A percentile compares a stretch with the other conserved stretches of the same genome.
phyloP scores from a whole-genome alignment of 2,113 vertebrate genomes.

The Petrocephalus microphthalmus region DNA sequence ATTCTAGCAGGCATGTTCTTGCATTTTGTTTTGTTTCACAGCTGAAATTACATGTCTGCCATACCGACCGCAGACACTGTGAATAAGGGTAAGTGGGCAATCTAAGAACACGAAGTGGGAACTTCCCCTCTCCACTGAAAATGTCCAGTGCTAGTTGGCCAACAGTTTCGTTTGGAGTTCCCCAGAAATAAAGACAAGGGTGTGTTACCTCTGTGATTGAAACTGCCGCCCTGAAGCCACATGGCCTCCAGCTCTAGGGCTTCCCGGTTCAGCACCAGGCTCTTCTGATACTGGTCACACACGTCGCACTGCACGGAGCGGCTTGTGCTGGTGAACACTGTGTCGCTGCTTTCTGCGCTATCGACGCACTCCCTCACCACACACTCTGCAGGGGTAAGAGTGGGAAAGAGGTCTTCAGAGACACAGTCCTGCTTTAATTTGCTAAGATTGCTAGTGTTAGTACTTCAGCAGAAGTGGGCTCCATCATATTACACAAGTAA shows the following conservation, averaged over 20 bases:
- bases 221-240: conserved; percentile 33
- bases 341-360: too few species aligned
- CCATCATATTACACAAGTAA: not conserved
- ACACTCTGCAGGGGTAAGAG: conserved; percentile 23
- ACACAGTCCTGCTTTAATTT: not conserved
- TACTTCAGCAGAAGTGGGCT: not conserved
- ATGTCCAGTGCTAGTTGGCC: not conserved
- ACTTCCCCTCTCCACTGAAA: not conserved
- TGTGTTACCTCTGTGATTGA: conserved; percentile 34
- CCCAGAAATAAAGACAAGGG: not conserved
- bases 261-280: not conserved
- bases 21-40: not conserved
- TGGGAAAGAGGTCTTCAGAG: not conserved
- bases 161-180: not conserved
- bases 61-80: not conserved
- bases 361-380: not conserved
- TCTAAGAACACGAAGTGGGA: not conserved
- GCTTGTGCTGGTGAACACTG: not conserved
- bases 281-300: conserved; percentile 34
- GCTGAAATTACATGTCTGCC: not conserved
- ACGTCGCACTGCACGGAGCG: conserved; percentile 17
- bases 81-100: not conserved
- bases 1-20: not conserved
- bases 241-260: conserved; percentile 35
- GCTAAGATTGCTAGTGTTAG: not conserved